Evolutionary conservation across 2,888 invertebrate species (phyloP).

Genomic region (Diaperis boleti): DNA sequence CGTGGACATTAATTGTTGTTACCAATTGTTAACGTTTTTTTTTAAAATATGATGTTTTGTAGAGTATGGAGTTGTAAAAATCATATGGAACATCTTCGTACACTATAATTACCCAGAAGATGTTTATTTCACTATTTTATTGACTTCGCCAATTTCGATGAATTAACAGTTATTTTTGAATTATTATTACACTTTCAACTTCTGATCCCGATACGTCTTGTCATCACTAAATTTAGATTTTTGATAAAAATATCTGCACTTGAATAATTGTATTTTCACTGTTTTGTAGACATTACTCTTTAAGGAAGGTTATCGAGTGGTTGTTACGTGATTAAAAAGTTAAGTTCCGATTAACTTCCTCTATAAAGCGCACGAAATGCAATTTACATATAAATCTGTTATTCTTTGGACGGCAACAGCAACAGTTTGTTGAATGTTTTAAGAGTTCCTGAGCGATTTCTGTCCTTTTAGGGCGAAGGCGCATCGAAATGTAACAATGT

Average conservation of each 20-base stretch:
- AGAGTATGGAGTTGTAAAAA: no score
- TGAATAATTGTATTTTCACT: neutral
- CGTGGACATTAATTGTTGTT: no score
- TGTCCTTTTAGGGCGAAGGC: no score
- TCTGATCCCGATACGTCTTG: neutral
- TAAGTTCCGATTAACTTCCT: conserved; percentile 44
- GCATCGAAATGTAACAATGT: no score
- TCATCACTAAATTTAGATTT: neutral
- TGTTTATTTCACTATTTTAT: no score
- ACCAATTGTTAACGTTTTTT: no score
- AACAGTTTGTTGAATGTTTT: conserved; percentile 33
- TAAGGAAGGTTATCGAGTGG: conserved; percentile 24
- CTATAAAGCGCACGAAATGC: conserved; percentile 34
- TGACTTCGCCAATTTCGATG: conserved; percentile 6
- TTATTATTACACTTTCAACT: conserved; percentile 23
- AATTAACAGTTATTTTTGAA: conserved; percentile 20
- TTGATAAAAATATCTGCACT: no score
- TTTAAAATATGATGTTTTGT: no score
- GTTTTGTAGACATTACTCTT: neutral
- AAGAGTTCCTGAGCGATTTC: no score
- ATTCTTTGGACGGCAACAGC: conserved; percentile 37
- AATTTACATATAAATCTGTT: conserved; percentile 45
- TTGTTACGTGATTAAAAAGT: conserved; percentile 35
- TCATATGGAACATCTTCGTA: no score
- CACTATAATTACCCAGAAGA: conserved; percentile 15